Evolutionary conservation across 1,140 invertebrate species (phyloP), one percentile per base, ranked within the genome.

Genomic region (Homalodisca vitripennis): DNA sequence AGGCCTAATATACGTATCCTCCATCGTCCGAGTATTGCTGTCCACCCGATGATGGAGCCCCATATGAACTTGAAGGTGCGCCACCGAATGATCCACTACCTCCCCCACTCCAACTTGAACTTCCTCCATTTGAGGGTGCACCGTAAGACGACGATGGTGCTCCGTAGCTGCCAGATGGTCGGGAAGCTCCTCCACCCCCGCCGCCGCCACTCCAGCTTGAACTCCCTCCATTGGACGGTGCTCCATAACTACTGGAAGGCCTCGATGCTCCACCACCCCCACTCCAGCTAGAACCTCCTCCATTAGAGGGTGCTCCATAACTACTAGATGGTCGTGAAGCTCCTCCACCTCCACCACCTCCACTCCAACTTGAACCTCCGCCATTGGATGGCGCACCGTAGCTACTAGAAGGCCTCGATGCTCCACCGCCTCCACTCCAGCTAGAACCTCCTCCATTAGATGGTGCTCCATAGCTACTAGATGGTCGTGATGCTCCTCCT

Each of bases 1-100:
- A n/a, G n/a, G n/a, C n/a, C n/a, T n/a, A n/a, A n/a, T n/a, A n/a
- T n/a, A n/a, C n/a, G 47, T 30, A 53, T 20, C 47, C 66, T 32
- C 72, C 72, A 22, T 73, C 71, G 27, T 55, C 70, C 6, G 70
- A 69, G 31, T 73, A 73, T 31, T 68, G 66, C 46, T 73, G 66
- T n/a, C 55, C 68, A 10, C 67, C 65, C 2, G 53, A 20, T 1
- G 69, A 20, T 26, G 73, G 73, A 55, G 69, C 71, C 12, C 68
- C 68, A 30, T 72, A 72, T 57, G 66, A 51, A 17, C 10, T n/a
- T 3, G 71, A 72, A 17, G 69, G 69, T 6, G 41, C 30, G 30
- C 20, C 22, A 1, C 67, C 48, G 22, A 72, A 68, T 29, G 71
- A 71, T 60, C 73, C 55, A 27, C 46, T 48, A 17, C 63, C 20